Base-by-base conservation (phyloP, 2,797 vertebrate species). In the Alfaro cultratus region DNA sequence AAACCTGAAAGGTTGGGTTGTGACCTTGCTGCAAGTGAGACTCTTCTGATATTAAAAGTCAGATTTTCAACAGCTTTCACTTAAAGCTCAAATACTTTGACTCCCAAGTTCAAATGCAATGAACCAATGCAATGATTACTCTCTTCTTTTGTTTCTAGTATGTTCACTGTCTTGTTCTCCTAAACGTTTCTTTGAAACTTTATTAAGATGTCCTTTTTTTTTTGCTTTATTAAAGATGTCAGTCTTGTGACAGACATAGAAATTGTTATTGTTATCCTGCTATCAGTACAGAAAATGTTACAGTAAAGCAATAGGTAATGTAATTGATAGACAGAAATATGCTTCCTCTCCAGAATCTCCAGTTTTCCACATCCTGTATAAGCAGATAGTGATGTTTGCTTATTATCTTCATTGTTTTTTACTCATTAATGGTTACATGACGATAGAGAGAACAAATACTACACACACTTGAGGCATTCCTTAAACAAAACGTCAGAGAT, bases 401-500 rank as follows among this genome's bases (percentile, higher is more conserved):
- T 26, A 7, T 73, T 26, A 10, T 51, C 18, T 5, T 34, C 16
- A 34, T 49, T 10, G 13, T 15, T 57, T 23, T 41, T 23, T 67
- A 39, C 1, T 67, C 5, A 34, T 36, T 34, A n/a, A 4, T 53
- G 73, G 21, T 74, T 53, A 7, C 34, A 51, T 29, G 16, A 49
- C 23, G 29, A 31, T 21, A 49, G 34, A 46, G 31, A 1, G 43
- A 78, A 67, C 15, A 11, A 75, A 53, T 0, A 39, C 1, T 3
- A 11, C 12, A 34, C 23, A 15, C 34, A 55, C 46, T 45, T 18
- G 0, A 73, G 36, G 29, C 55, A 43, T 47, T 78, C 39, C 34
- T 71, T 80, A 70, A 79, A 53, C 43, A 64, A 31, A 82, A 53
- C 55, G 0, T 71, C 36, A 23, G 26, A 60, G 13, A 79, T 62